phyloP scores from a whole-genome alignment of 2,113 vertebrate genomes.

The Protobothrops mucrosquamatus region DNA sequence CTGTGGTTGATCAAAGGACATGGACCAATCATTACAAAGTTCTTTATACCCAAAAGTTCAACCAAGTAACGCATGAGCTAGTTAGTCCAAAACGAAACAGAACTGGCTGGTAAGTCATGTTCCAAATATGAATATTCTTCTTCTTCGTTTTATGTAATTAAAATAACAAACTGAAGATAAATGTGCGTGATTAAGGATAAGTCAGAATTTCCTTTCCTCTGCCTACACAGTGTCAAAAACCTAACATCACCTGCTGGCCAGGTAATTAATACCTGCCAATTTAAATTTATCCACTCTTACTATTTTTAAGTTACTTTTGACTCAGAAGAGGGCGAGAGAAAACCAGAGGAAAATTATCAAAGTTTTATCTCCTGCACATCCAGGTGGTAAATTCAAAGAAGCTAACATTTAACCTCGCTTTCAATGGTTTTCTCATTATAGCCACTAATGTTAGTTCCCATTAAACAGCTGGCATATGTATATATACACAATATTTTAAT shows the following conservation, averaged over 20 bases:
- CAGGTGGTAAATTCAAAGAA: neutral
- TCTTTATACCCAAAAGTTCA: neutral
- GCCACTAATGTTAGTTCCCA: neutral
- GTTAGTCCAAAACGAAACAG: neutral
- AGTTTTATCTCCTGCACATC: slow-evolving; percentile 2
- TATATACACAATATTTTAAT: neutral
- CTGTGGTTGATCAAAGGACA: neutral
- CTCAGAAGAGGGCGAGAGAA: neutral
- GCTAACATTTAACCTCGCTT: slow-evolving; percentile 18
- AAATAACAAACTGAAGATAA: neutral
- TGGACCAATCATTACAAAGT: no score
- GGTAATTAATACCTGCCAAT: slow-evolving; percentile 59
- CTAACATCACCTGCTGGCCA: slow-evolving; percentile 39
- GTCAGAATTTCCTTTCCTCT: neutral
- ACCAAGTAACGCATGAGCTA: neutral
- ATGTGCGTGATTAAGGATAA: neutral
- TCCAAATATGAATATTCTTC: neutral
- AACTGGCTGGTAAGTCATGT: neutral
- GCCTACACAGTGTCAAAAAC: neutral
- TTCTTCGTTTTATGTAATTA: neutral
- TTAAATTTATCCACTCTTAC: slow-evolving; percentile 50
- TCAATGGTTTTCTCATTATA: neutral
- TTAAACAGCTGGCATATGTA: neutral
- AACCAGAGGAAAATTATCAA: neutral
- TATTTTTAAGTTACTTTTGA: slow-evolving; percentile 36